Conservation (phyloP, 2,888 invertebrate species). For the Bombylius discolor region DNA sequence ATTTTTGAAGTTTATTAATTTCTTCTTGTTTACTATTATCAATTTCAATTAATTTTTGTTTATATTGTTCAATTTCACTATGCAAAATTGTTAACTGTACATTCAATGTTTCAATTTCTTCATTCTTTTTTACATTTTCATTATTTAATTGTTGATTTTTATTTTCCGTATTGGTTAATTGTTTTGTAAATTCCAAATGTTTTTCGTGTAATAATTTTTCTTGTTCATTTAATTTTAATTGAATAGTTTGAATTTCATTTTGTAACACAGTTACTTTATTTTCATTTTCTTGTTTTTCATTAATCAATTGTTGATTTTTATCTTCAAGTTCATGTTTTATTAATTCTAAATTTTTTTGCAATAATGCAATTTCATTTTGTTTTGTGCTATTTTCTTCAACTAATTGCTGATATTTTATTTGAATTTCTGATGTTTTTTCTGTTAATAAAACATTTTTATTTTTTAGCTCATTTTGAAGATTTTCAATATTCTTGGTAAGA, state of each 20-base stretch:
- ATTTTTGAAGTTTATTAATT: neutral
- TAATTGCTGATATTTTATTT: neutral
- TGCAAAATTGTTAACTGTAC: neutral
- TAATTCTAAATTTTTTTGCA: constrained; percentile 33
- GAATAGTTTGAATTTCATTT: neutral
- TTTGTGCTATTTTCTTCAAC: neutral
- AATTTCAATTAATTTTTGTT: neutral
- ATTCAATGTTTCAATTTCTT: neutral
- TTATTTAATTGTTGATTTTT: neutral
- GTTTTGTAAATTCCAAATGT: neutral
- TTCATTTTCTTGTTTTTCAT: no score
- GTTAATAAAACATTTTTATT: constrained; percentile 35
- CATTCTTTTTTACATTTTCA: neutral
- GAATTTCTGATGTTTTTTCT: constrained; percentile 36
- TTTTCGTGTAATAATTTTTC: neutral
- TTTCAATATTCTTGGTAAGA: constrained; percentile 19
- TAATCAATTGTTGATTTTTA: no score
- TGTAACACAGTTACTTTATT: no score
- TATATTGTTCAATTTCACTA: neutral
- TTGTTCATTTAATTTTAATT: neutral
- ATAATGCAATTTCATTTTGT: constrained; percentile 13
- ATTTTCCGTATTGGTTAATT: neutral
- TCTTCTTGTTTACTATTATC: neutral
- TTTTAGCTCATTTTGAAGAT: constrained; percentile 26
- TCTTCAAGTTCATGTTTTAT: no score